Percentiles rank a stretch among this genome's conserved stretches.
Evolutionary conservation across 2,113 vertebrate species (phyloP).

Genomic region (Pteronura brasiliensis): DNA sequence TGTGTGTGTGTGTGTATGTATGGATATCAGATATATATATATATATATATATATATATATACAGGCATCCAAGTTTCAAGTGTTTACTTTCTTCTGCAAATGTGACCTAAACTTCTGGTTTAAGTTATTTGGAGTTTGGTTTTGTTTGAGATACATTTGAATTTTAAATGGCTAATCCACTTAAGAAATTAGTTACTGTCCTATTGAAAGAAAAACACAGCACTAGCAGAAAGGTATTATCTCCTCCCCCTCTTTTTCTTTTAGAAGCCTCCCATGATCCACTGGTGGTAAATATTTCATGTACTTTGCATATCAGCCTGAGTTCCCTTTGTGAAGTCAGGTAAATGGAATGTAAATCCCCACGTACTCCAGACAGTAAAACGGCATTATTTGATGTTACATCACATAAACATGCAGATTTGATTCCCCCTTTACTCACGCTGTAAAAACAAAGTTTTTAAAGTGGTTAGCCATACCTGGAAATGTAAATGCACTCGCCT

Average conservation of each 20-base stretch:
- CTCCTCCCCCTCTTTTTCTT: conserved; percentile 70
- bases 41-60: background rate
- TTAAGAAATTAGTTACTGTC: conserved; percentile 70
- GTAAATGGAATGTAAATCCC: conserved; percentile 96
- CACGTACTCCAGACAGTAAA: conserved; percentile 93
- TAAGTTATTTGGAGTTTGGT: conserved; percentile 14
- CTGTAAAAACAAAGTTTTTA: conserved; percentile 88
- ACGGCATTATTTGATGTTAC: conserved; percentile 93
- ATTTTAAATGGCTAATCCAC: conserved; percentile 71
- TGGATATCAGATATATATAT: too few species aligned
- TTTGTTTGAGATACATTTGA: conserved; percentile 28
- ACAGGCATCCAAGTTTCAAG: background rate
- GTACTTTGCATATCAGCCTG: conserved; percentile 91
- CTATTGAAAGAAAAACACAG: conserved; percentile 49
- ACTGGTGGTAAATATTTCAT: conserved; percentile 90
- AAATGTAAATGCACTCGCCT: conserved; percentile 88
- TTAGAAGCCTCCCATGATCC: conserved; percentile 79
- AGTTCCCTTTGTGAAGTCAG: conserved; percentile 88
- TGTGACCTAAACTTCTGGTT: conserved; percentile 46
- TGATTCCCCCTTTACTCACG: conserved; percentile 88
- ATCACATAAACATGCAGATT: conserved; percentile 96
- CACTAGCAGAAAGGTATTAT: conserved; percentile 40
- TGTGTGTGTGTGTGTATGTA: background rate
- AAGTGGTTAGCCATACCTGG: conserved; percentile 87
- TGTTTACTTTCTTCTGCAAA: background rate